These are phyloP conservation scores for Drosophila paucipuncta DNA, from an alignment of 2,888 invertebrate species.

Conservation along the genomic window DNA sequence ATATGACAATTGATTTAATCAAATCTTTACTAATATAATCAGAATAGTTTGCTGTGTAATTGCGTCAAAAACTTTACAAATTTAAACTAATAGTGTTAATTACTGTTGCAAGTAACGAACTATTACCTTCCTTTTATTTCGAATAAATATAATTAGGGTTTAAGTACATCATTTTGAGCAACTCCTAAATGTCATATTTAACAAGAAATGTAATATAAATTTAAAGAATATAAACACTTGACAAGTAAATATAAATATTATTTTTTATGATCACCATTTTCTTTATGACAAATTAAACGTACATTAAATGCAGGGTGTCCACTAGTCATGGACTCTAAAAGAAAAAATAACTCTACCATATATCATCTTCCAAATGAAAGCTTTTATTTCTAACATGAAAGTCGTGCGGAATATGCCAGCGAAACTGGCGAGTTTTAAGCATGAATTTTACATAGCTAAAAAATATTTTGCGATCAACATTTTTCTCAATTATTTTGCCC, in stretches of 20 bases:
- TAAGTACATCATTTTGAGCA: not conserved
- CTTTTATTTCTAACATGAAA: slow-evolving; percentile 2
- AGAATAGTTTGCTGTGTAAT: not conserved
- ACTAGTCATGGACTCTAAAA: not conserved
- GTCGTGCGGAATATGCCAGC: slow-evolving; percentile 3
- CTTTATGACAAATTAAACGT: not conserved
- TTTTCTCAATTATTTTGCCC: slow-evolving; percentile 34
- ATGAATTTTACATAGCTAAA: slow-evolving; percentile 2
- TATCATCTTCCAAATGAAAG: slow-evolving; percentile 3
- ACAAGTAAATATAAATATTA: not conserved
- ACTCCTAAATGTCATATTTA: not conserved
- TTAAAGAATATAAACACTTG: not conserved
- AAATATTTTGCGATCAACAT: slow-evolving; percentile 31
- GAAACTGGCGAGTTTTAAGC: slow-evolving; percentile 4
- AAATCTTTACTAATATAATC: not conserved
- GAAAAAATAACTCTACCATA: not conserved
- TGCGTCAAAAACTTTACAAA: not conserved
- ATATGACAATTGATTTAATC: not conserved
- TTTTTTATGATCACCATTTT: too few relatives aligned
- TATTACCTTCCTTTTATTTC: not conserved
- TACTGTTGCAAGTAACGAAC: not conserved
- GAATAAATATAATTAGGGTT: not conserved
- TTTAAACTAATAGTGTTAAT: not conserved
- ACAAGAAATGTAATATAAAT: not conserved
- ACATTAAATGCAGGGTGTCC: not conserved